Evolutionary conservation across 2,113 vertebrate species (phyloP).

Genomic region (Vulpes ferrilata): DNA sequence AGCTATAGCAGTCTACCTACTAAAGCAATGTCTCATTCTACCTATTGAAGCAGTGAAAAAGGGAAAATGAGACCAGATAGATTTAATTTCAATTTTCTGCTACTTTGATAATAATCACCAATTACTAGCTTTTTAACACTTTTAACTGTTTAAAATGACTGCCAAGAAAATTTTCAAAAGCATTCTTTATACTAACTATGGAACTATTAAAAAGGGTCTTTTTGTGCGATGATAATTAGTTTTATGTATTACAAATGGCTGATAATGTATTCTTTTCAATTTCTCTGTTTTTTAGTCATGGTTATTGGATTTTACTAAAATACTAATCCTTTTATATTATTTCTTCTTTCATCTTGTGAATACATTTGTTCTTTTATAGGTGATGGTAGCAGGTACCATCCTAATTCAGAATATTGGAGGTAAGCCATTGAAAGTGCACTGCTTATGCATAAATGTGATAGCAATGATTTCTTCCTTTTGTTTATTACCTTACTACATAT

Average conservation of each 20-base stretch:
- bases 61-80: neutral
- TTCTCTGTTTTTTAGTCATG: slow-evolving; percentile 55
- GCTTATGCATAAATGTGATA: neutral
- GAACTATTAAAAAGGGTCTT: slow-evolving; percentile 57
- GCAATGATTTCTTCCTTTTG: neutral
- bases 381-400: slow-evolving; percentile 94
- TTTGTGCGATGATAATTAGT: slow-evolving; percentile 62
- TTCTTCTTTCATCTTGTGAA: slow-evolving; percentile 65
- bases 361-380: slow-evolving; percentile 87
- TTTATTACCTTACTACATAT: neutral
- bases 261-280: slow-evolving; percentile 33
- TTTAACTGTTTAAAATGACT: slow-evolving; percentile 60
- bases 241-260: slow-evolving; percentile 60
- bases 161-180: slow-evolving; percentile 63
- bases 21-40: neutral
- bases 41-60: neutral
- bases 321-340: slow-evolving; percentile 51
- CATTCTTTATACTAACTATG: slow-evolving; percentile 53
- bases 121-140: slow-evolving; percentile 62
- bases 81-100: slow-evolving; percentile 18
- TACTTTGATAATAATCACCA: slow-evolving; percentile 57
- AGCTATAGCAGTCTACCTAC: neutral
- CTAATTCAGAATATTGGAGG: slow-evolving; percentile 97
- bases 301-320: slow-evolving; percentile 63
- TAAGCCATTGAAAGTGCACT: slow-evolving; percentile 86